These are phyloP conservation scores for Augiades crinisus DNA, from an alignment of 2,888 invertebrate genomes.

Conservation along the genomic window DNA sequence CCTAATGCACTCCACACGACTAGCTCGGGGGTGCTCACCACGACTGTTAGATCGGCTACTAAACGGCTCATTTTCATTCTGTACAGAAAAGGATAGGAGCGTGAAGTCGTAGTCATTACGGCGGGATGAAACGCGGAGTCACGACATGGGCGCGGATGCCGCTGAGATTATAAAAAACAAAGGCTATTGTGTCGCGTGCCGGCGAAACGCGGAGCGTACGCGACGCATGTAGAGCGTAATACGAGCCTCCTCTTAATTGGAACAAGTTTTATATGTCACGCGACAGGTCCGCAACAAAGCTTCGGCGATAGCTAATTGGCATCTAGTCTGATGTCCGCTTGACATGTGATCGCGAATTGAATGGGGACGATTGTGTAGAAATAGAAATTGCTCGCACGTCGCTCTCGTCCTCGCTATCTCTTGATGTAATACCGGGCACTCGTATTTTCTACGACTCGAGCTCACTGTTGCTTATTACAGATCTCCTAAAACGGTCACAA, in stretches of 20 bases:
- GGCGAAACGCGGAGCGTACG: constrained; percentile 27
- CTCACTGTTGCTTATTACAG: not conserved
- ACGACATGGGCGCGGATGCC: constrained; percentile 33
- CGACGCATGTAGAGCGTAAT: constrained; percentile 54
- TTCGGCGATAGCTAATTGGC: constrained; percentile 28
- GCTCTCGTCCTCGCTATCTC: constrained; percentile 17
- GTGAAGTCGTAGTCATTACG: constrained; percentile 41
- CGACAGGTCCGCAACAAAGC: constrained; percentile 39
- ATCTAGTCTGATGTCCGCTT: constrained; percentile 42
- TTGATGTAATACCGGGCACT: constrained; percentile 16
- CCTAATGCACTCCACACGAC: constrained; percentile 52
- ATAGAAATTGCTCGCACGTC: constrained; percentile 16
- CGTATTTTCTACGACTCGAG: not conserved
- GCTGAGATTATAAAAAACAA: constrained; percentile 48
- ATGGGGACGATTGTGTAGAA: constrained; percentile 24
- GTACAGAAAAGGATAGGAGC: constrained; percentile 35
- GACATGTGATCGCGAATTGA: constrained; percentile 34
- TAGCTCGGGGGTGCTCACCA: constrained; percentile 45
- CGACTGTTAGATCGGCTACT: constrained; percentile 43
- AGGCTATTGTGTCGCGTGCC: constrained; percentile 58
- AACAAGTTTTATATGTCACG: constrained; percentile 59
- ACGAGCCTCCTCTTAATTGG: constrained; percentile 59
- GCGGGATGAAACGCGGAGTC: constrained; percentile 31
- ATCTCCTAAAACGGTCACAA: constrained; percentile 6
- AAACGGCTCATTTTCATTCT: constrained; percentile 46